A percentile compares a stretch with the other conserved stretches of the same genome.
Evolutionary conservation across 2,888 invertebrate species (phyloP).

Genomic region (Didymodactylos carnosus): DNA sequence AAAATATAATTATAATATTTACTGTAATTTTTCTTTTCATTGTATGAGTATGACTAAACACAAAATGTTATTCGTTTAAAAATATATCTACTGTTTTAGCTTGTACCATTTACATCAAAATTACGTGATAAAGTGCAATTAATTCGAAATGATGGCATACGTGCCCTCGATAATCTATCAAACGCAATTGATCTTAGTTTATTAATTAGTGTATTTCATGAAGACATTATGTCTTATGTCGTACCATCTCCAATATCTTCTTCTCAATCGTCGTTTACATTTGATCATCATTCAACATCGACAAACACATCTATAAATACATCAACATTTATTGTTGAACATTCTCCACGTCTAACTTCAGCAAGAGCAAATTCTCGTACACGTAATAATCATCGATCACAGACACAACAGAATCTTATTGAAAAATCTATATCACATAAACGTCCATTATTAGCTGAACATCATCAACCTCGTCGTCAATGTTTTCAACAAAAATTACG

Average conservation of each 20-base stretch:
- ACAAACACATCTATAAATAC: conserved; percentile 37
- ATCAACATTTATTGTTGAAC: not conserved
- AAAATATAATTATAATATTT: not conserved
- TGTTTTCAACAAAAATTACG: conserved; percentile 85
- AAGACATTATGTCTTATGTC: conserved; percentile 92
- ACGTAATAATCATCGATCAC: too few relatives aligned
- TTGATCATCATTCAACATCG: conserved; percentile 55
- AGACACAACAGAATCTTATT: not conserved
- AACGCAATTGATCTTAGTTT: conserved; percentile 83
- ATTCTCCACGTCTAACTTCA: not conserved
- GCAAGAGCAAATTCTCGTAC: not conserved
- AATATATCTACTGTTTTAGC: too few relatives aligned
- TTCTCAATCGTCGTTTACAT: conserved; percentile 38
- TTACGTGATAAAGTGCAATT: conserved; percentile 65
- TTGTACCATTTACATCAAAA: conserved; percentile 47
- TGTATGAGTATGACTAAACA: too few relatives aligned
- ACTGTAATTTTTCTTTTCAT: too few relatives aligned
- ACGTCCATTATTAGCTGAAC: not conserved
- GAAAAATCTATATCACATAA: not conserved
- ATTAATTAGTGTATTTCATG: conserved; percentile 72
- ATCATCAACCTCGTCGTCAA: conserved; percentile 53
- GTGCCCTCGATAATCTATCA: conserved; percentile 61
- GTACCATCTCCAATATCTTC: conserved; percentile 30
- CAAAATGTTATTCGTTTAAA: too few relatives aligned
- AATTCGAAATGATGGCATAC: conserved; percentile 65